Conservation (phyloP, 2,888 invertebrate species). For the Pogonocherus hispidulus region DNA sequence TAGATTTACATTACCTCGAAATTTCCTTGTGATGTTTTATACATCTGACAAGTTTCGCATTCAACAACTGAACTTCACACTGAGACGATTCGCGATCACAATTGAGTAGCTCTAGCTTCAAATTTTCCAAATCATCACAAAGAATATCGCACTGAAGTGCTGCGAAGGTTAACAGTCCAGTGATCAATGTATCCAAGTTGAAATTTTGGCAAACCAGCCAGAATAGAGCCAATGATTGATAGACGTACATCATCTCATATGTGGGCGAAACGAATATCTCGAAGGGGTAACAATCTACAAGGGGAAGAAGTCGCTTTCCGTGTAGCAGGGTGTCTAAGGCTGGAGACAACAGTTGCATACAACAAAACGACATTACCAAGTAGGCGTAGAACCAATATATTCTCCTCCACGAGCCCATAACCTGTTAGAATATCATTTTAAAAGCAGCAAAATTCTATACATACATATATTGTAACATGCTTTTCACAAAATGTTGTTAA, state of each 20-base stretch:
- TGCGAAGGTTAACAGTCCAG: conserved; percentile 34
- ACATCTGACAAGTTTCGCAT: conserved; percentile 20
- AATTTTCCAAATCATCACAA: conserved; percentile 26
- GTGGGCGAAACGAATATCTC: conserved; percentile 31
- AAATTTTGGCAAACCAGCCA: conserved; percentile 31
- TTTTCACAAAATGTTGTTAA: no score
- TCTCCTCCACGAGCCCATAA: conserved; percentile 31
- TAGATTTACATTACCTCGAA: conserved; percentile 14
- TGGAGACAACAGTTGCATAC: conserved; percentile 24
- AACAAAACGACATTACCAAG: conserved; percentile 3
- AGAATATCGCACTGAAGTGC: conserved; percentile 36
- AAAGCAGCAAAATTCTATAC: no score
- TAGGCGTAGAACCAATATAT: conserved; percentile 21
- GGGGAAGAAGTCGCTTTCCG: conserved; percentile 25
- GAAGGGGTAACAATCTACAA: conserved; percentile 45
- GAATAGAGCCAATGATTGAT: conserved; percentile 33
- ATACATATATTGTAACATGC: not conserved
- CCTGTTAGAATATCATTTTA: no score
- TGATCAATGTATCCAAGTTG: conserved; percentile 31
- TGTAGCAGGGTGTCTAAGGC: conserved; percentile 21
- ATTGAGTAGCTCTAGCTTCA: conserved; percentile 28
- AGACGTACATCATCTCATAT: conserved; percentile 41
- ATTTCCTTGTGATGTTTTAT: conserved; percentile 39
- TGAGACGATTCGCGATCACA: not conserved
- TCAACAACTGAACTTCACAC: conserved; percentile 1